Evolutionary conservation across 2,888 invertebrate genomes (phyloP), one percentile per base, ranked within the genome.

Genomic region (Papilio protenor): DNA sequence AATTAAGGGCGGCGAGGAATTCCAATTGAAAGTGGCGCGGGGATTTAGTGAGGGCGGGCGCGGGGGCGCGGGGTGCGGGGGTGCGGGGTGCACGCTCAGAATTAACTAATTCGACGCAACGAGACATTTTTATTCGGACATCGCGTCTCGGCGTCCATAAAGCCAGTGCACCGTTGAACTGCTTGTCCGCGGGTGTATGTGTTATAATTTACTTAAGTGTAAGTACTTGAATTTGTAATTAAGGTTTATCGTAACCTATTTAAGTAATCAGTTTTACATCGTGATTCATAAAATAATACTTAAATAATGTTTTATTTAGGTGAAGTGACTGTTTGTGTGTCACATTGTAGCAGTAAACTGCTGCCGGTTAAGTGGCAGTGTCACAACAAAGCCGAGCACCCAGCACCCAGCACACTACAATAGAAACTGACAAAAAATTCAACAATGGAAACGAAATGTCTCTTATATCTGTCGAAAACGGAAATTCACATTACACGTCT

Each of bases 1-100:
- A 88, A 87, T 87, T 85, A 85, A 84, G 79, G 79, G 78, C 82
- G 82, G 81, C 79, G 81, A 84, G 88, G 89, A 87, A 88, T 90
- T 88, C 81, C 85, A 87, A 89, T 89, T 88, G 88, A 86, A 86
- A 86, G 81, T 49, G 73, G 70, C 74, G 73, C 73, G 76, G 77
- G 61, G 79, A 76, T 74, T 76, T 76, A 75, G 75, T 66, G 69
- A 33, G 45, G 78, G 52, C 12, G 27, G 47, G 16, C n/a, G n/a
- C n/a, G n/a, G 33, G 69, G 47, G 73, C 23, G 71, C 21, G n/a
- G 49, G 18, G 33, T 1, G 12, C 2, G 10, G 59, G 21, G 16
- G 59, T 4, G 23, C 16, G 55, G 18, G 45, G 45, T 23, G 69
- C 52, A 73, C 74, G 59, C 47, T 27, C 45, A 21, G 45, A 73